A percentile compares a stretch with the other conserved stretches of the same genome.
Conservation (phyloP, 2,113 vertebrate genomes). For the Daubentonia madagascariensis region DNA sequence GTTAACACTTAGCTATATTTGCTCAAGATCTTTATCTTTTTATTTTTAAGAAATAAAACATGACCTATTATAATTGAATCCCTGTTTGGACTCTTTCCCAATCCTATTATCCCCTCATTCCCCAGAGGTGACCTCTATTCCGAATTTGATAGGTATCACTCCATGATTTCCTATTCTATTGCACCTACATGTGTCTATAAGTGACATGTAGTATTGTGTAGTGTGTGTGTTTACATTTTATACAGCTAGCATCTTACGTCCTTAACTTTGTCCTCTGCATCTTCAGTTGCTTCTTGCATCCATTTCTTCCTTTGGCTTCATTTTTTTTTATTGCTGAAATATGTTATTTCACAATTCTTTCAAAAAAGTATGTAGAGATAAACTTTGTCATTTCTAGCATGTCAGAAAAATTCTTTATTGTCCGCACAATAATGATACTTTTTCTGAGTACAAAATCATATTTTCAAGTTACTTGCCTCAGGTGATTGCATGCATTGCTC, state of each 20-base stretch:
- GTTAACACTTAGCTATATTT: slow-evolving; percentile 50
- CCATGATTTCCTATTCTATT: neutral
- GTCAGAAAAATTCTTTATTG: neutral
- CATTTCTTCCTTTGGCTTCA: neutral
- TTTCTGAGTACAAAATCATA: neutral
- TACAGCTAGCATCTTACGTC: neutral
- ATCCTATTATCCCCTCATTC: slow-evolving; percentile 19
- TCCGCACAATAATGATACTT: neutral
- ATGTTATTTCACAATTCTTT: neutral
- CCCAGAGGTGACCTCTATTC: neutral
- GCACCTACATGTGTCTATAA: neutral
- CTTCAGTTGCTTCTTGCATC: neutral
- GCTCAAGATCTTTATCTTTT: neutral
- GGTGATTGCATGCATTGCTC: neutral
- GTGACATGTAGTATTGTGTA: neutral
- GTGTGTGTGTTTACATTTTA: neutral
- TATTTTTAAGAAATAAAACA: slow-evolving; percentile 30
- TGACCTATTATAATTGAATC: slow-evolving; percentile 10
- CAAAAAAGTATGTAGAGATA: neutral
- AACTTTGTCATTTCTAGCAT: neutral
- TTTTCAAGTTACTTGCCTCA: neutral
- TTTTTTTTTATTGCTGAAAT: neutral
- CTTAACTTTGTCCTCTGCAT: neutral
- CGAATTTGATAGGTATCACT: neutral
- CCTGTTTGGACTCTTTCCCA: slow-evolving; percentile 12